phyloP scores from a whole-genome alignment of 2,888 invertebrate species.

The Drosophila mulleri region DNA sequence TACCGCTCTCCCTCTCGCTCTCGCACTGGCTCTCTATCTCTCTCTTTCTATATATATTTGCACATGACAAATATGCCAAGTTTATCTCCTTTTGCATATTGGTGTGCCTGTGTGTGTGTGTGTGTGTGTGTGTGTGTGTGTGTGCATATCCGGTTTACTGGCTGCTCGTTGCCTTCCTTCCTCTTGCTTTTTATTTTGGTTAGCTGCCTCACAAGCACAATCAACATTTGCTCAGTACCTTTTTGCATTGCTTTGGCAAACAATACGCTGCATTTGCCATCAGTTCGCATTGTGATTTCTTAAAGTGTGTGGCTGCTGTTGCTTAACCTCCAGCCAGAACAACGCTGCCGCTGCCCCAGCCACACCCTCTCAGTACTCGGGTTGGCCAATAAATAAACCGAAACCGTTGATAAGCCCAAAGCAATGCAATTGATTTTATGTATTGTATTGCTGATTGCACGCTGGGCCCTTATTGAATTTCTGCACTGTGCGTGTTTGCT shows the following conservation, averaged over 20 bases:
- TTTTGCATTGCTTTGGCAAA: conserved; percentile 70
- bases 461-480: conserved; percentile 53
- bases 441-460: conserved; percentile 75
- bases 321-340: not conserved
- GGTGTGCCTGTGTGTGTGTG: conserved; percentile 25
- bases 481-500: conserved; percentile 33
- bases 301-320: conserved; percentile 39
- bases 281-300: conserved; percentile 46
- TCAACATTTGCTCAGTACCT: conserved; percentile 77
- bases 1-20: not conserved
- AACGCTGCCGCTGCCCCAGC: not conserved
- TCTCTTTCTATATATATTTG: conserved; percentile 56
- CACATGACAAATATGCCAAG: conserved; percentile 67
- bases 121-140: conserved; percentile 8
- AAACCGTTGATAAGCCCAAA: conserved; percentile 75
- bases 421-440: conserved; percentile 79
- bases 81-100: conserved; percentile 37
- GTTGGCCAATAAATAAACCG: conserved; percentile 74
- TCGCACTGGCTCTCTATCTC: not conserved
- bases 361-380: not conserved
- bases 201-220: conserved; percentile 55
- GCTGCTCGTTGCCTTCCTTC: conserved; percentile 41
- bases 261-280: conserved; percentile 67
- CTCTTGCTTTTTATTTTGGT: conserved; percentile 43
- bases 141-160: conserved; percentile 62